phyloP scores from a whole-genome alignment of 2,797 vertebrate species.

The Spizella passerina region DNA sequence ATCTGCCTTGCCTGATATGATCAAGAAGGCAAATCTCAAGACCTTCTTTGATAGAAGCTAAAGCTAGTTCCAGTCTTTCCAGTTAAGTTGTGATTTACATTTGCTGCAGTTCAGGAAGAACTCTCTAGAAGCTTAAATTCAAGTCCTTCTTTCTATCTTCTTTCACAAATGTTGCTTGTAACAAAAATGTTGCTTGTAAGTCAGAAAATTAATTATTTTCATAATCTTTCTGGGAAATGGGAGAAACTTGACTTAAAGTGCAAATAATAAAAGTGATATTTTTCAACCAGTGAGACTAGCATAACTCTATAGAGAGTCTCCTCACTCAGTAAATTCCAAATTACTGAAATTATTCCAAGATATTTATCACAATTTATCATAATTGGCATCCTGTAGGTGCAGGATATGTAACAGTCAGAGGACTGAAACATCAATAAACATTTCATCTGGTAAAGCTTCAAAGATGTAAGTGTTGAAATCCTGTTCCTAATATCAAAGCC shows the following conservation, averaged over 20 bases:
- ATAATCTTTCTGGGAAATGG: background rate
- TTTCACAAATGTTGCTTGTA: background rate
- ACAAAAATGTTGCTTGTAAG: background rate
- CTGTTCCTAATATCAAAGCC: background rate
- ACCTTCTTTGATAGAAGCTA: background rate
- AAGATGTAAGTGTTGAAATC: background rate
- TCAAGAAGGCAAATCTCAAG: background rate
- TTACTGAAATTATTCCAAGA: background rate
- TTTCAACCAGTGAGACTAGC: background rate
- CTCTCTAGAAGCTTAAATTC: background rate
- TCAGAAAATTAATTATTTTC: background rate
- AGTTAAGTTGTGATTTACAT: conserved; percentile 6
- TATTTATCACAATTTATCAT: background rate
- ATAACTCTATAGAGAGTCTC: background rate
- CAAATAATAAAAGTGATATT: background rate
- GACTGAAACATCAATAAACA: background rate
- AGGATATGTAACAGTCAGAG: background rate
- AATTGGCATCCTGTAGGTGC: background rate
- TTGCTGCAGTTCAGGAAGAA: conserved; percentile 1
- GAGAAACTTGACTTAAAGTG: background rate
- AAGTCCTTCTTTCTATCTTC: background rate
- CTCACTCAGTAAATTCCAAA: background rate
- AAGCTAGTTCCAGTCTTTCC: background rate
- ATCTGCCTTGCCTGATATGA: background rate
- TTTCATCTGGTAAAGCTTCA: conserved; percentile 5